phyloP scores from a whole-genome alignment of 2,888 invertebrate genomes.

The Amitus sp. region DNA sequence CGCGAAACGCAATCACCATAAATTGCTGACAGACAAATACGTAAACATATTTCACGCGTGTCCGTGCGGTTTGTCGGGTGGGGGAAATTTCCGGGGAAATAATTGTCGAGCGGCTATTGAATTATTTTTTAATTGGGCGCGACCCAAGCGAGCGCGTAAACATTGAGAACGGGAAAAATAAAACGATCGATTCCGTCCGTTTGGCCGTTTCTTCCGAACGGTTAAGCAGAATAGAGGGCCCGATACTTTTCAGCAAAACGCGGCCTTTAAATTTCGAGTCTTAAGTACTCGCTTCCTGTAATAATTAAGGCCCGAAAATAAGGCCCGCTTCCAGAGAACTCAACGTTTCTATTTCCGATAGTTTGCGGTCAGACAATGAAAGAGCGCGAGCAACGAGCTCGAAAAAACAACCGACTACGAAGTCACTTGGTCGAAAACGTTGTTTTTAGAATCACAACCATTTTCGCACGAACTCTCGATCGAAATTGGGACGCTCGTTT shows the following conservation, averaged over 20 bases:
- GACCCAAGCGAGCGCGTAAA: neutral
- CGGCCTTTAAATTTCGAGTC: slow-evolving; percentile 46
- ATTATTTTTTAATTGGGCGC: slow-evolving; percentile 31
- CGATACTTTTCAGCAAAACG: slow-evolving; percentile 48
- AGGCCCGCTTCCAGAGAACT: slow-evolving; percentile 34
- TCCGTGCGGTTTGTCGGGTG: slow-evolving; percentile 11
- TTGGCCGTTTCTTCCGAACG: neutral
- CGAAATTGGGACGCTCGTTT: slow-evolving; percentile 24
- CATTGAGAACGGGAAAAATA: neutral
- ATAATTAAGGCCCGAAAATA: slow-evolving; percentile 15
- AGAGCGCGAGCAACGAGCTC: slow-evolving; percentile 23
- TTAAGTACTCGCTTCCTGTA: slow-evolving; percentile 43
- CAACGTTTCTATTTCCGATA: slow-evolving; percentile 55
- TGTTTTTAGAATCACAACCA: slow-evolving; percentile 21
- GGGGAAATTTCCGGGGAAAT: slow-evolving; percentile 21
- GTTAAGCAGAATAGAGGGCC: slow-evolving; percentile 42
- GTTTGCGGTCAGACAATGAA: slow-evolving; percentile 53
- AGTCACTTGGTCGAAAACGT: slow-evolving; percentile 21
- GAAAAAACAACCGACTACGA: slow-evolving; percentile 8
- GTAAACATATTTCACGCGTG: slow-evolving; percentile 28
- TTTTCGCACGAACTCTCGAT: slow-evolving; percentile 19
- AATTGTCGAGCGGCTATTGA: slow-evolving; percentile 14
- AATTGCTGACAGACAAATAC: slow-evolving; percentile 50
- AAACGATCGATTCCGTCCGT: slow-evolving; percentile 51
- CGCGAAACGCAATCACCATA: slow-evolving; percentile 53